A percentile compares a stretch with the other conserved stretches of the same genome.
Evolutionary conservation across 2,797 vertebrate species (phyloP).

Genomic region (Meda fulgida): DNA sequence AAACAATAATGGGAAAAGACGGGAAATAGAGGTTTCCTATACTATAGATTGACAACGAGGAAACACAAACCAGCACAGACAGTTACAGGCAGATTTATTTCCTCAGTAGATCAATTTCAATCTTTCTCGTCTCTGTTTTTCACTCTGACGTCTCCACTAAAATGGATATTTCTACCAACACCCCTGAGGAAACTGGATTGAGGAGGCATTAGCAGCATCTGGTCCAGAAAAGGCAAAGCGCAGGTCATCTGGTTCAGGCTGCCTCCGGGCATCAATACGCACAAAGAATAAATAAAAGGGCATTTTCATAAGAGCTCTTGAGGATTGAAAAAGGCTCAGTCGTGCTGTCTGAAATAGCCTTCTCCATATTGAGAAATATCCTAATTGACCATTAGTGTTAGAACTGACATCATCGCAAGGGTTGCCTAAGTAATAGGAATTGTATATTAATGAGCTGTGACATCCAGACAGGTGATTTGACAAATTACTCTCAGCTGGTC

Average conservation of each 20-base stretch:
- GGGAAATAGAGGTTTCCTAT: constrained; percentile 36
- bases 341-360: constrained; percentile 26
- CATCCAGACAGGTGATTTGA: background rate
- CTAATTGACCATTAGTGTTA: constrained; percentile 28
- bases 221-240: constrained; percentile 42
- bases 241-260: constrained; percentile 42
- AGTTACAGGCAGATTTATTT: constrained; percentile 21
- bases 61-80: constrained; percentile 34
- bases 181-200: constrained; percentile 40
- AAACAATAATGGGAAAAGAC: constrained; percentile 58
- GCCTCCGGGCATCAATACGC: constrained; percentile 51
- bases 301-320: constrained; percentile 43
- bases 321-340: constrained; percentile 43
- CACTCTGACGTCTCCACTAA: constrained; percentile 42
- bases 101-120: constrained; percentile 51
- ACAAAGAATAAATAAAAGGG: constrained; percentile 56
- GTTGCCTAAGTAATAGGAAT: constrained; percentile 8
- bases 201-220: constrained; percentile 56
- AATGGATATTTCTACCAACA: constrained; percentile 38
- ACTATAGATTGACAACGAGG: constrained; percentile 13
- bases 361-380: constrained; percentile 43
- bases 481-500: background rate
- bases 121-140: constrained; percentile 53
- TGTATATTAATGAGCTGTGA: constrained; percentile 16
- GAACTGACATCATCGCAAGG: background rate